phyloP scores from a whole-genome alignment of 2,888 invertebrate species.

The Cyclophora albipunctata region DNA sequence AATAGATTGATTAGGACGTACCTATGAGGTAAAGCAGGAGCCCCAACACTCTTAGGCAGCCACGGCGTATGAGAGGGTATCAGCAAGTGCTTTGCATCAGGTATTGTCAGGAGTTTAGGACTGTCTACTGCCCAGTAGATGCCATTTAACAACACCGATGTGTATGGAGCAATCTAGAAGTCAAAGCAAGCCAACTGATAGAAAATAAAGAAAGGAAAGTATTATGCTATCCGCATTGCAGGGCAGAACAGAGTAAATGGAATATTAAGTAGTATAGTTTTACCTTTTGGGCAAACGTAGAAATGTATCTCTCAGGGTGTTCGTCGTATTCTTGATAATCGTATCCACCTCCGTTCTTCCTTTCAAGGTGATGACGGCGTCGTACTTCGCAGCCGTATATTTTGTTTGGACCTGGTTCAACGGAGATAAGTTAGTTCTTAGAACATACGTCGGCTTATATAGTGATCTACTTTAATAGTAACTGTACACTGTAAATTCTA shows the following conservation, averaged over 20 bases:
- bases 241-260: no score
- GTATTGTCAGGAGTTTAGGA: conserved; percentile 96
- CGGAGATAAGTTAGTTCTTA: conserved; percentile 1
- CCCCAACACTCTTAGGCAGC: conserved; percentile 91
- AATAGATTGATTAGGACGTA: conserved; percentile 12
- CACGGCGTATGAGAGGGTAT: conserved; percentile 93
- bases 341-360: conserved; percentile 94
- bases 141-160: conserved; percentile 97
- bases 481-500: no score
- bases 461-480: no score
- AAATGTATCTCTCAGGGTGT: conserved; percentile 94
- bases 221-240: not conserved
- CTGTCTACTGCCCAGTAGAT: conserved; percentile 99
- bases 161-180: conserved; percentile 93
- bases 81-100: conserved; percentile 96
- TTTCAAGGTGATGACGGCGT: conserved; percentile 92
- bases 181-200: conserved; percentile 3
- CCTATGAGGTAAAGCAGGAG: conserved; percentile 89
- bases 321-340: conserved; percentile 90
- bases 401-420: conserved; percentile 86
- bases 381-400: conserved; percentile 97
- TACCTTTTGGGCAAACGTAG: conserved; percentile 94
- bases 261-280: no score
- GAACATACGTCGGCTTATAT: no score
- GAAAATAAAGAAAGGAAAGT: not conserved